These are phyloP conservation scores for Platyrinchus mystaceus DNA, from an alignment of 2,797 vertebrate species.

Conservation along the genomic window DNA sequence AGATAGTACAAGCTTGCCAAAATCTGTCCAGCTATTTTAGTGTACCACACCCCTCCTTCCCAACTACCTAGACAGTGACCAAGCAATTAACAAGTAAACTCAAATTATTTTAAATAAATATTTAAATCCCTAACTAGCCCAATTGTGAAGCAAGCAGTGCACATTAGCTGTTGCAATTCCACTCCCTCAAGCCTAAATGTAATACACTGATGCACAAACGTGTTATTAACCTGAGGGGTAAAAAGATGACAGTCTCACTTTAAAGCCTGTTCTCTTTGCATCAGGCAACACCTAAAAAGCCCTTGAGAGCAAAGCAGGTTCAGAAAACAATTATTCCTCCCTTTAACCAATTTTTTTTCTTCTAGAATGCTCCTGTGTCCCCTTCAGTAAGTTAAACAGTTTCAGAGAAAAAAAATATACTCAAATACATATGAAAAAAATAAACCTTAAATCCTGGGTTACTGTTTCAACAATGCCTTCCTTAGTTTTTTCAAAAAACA, in stretches of 20 bases:
- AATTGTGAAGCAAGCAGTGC: background rate
- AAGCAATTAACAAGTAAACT: background rate
- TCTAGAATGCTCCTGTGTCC: slow-evolving; percentile 19
- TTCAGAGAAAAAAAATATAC: background rate
- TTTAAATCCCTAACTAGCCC: background rate
- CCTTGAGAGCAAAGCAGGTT: background rate
- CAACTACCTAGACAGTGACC: background rate
- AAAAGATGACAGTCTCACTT: background rate
- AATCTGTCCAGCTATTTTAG: slow-evolving; percentile 3
- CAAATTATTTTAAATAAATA: background rate
- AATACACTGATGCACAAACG: background rate
- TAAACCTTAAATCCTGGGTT: background rate
- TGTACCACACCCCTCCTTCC: slow-evolving; percentile 36
- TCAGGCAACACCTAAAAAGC: background rate
- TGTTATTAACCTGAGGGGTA: background rate
- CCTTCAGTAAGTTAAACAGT: background rate
- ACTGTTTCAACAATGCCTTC: background rate
- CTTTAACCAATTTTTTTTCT: slow-evolving; percentile 5
- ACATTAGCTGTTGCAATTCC: background rate
- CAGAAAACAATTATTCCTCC: background rate
- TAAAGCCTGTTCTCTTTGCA: background rate
- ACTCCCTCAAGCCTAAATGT: background rate
- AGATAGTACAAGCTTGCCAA: background rate
- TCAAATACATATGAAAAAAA: background rate
- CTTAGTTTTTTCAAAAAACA: slow-evolving; percentile 12